phyloP scores from a whole-genome alignment of 2,888 invertebrate genomes.

The Eulithis prunata region DNA sequence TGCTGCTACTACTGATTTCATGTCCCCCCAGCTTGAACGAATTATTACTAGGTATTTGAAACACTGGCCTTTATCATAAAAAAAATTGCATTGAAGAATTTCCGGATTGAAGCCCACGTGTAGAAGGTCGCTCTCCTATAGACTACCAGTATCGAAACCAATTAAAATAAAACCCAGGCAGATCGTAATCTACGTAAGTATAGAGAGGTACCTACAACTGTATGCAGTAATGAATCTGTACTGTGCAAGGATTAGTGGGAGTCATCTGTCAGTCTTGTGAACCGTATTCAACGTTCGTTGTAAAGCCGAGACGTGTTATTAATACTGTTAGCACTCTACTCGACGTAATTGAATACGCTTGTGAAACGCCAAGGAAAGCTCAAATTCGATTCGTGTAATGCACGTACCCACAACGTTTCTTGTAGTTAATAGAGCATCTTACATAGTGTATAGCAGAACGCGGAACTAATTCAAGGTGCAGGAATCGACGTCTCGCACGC shows the following conservation, averaged over 20 bases:
- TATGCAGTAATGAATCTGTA: conserved; percentile 42
- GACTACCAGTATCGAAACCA: too few species aligned
- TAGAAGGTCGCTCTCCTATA: too few species aligned
- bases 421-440: conserved; percentile 16
- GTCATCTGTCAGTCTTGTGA: conserved; percentile 52
- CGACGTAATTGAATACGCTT: conserved; percentile 61
- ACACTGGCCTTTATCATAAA: too few species aligned
- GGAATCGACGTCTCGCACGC: neutral
- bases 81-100: too few species aligned
- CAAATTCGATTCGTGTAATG: conserved; percentile 52
- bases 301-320: conserved; percentile 49
- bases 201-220: neutral
- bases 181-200: too few species aligned
- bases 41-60: too few species aligned
- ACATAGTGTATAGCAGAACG: neutral
- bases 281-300: conserved; percentile 49
- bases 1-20: too few species aligned
- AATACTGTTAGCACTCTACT: conserved; percentile 56
- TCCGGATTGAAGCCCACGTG: too few species aligned
- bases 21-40: too few species aligned
- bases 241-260: conserved; percentile 50
- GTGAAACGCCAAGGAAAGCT: conserved; percentile 46
- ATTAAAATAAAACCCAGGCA: too few species aligned
- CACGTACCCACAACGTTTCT: conserved; percentile 41
- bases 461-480: neutral